phyloP scores from a whole-genome alignment of 2,113 vertebrate genomes.

The Scytalopus superciliaris region DNA sequence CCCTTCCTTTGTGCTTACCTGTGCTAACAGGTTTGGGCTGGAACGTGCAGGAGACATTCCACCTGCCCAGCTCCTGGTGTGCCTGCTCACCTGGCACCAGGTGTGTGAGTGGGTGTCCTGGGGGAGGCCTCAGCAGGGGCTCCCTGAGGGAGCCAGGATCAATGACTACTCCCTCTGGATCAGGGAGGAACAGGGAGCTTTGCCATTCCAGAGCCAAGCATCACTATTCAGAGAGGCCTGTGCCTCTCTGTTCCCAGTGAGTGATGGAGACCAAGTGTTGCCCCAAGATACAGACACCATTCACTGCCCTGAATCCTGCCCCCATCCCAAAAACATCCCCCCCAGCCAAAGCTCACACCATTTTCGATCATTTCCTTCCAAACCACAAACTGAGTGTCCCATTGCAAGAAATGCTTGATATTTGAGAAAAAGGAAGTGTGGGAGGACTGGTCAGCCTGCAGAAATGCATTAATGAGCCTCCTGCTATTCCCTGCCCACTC shows the following conservation, averaged over 20 bases:
- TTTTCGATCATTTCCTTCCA: neutral
- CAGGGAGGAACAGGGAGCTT: neutral
- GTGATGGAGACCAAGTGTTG: neutral
- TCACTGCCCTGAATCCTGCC: neutral
- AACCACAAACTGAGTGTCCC: neutral
- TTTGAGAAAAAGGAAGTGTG: neutral
- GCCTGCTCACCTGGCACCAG: neutral
- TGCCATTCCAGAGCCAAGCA: neutral
- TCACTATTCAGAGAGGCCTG: neutral
- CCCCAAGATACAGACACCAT: neutral
- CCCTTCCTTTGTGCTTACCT: neutral
- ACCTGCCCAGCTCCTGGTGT: neutral
- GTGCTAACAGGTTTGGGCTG: neutral
- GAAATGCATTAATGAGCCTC: slow-evolving; percentile 37
- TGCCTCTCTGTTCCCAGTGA: neutral
- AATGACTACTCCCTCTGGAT: neutral
- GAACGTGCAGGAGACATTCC: neutral
- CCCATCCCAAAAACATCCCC: neutral
- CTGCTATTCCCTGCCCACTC: slow-evolving; percentile 1
- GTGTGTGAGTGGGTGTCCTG: neutral
- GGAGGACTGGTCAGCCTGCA: slow-evolving; percentile 33
- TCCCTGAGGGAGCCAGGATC: neutral
- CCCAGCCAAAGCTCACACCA: neutral
- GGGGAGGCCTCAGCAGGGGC: neutral
- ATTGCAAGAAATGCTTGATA: neutral